Evolutionary conservation across 2,797 vertebrate species (phyloP).

Genomic region (Malacoraja senta): DNA sequence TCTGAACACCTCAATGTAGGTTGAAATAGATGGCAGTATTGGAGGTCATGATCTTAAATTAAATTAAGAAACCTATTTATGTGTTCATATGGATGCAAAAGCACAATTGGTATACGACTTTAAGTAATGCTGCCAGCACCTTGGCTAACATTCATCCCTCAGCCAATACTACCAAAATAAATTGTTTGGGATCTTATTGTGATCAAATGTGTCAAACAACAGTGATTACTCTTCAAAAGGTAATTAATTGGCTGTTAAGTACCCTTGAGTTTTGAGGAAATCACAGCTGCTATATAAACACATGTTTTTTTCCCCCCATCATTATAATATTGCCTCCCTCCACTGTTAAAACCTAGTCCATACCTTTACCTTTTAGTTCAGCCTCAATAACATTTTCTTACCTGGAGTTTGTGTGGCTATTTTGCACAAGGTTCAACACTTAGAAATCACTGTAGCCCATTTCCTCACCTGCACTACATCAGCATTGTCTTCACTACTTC

Average conservation of each 20-base stretch:
- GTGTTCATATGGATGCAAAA: not conserved
- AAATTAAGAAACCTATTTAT: not conserved
- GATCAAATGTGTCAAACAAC: not conserved
- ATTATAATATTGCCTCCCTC: not conserved
- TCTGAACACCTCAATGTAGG: not conserved
- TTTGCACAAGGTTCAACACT: not conserved
- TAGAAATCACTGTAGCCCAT: not conserved
- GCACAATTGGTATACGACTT: not conserved
- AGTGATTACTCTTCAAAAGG: conserved; percentile 13
- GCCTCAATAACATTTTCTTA: not conserved
- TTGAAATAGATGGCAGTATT: not conserved
- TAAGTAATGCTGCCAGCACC: not conserved
- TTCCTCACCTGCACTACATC: not conserved
- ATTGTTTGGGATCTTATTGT: not conserved
- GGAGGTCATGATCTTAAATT: not conserved
- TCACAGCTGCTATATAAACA: conserved; percentile 24
- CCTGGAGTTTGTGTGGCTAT: not conserved
- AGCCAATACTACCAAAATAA: not conserved
- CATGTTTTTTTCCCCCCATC: not conserved
- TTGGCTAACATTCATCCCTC: not conserved
- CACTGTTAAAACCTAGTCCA: not conserved
- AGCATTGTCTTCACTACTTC: not conserved
- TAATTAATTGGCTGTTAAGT: conserved; percentile 9
- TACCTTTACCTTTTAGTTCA: not conserved
- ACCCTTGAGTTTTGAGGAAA: conserved; percentile 21